Conservation (phyloP, 2,888 invertebrate genomes). For the Brachynemurus nebulosus region DNA sequence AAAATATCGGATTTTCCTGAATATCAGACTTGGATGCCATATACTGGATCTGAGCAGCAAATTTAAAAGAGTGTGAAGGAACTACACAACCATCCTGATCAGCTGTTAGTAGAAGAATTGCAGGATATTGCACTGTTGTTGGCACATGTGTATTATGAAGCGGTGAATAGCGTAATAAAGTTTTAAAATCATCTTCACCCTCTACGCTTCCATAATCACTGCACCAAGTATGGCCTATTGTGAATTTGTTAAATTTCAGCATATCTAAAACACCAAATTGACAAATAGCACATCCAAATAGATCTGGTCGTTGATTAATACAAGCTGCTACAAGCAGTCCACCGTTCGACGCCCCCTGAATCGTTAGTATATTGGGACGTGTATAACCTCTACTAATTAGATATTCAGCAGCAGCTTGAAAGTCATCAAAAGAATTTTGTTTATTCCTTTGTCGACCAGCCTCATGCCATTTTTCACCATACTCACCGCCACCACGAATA, state of each 20-base stretch:
- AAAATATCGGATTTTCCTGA: constrained; percentile 76
- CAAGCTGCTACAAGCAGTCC: constrained; percentile 92
- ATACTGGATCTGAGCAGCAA: constrained; percentile 80
- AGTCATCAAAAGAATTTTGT: constrained; percentile 96
- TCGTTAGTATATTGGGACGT: constrained; percentile 53
- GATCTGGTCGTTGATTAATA: constrained; percentile 86
- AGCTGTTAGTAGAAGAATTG: constrained; percentile 83
- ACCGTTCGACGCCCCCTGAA: constrained; percentile 95
- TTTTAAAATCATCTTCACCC: constrained; percentile 71
- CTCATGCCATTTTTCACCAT: constrained; percentile 96
- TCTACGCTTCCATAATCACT: constrained; percentile 93
- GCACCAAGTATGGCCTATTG: constrained; percentile 92
- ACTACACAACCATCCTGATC: constrained; percentile 99
- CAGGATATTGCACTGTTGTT: constrained; percentile 60
- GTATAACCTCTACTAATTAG: constrained; percentile 70
- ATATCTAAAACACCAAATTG: constrained; percentile 97
- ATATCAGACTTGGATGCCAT: constrained; percentile 41
- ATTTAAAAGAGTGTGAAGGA: constrained; percentile 92
- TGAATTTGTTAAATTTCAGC: constrained; percentile 95
- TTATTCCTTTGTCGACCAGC: constrained; percentile 81
- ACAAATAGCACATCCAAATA: constrained; percentile 84
- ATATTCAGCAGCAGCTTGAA: constrained; percentile 83
- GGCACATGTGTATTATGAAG: constrained; percentile 78
- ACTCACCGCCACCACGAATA: constrained; percentile 94
- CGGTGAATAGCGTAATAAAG: constrained; percentile 78